Percentiles rank a stretch among this genome's conserved stretches.
Evolutionary conservation across 2,888 invertebrate species (phyloP).

Genomic region (Orthosia cruda): DNA sequence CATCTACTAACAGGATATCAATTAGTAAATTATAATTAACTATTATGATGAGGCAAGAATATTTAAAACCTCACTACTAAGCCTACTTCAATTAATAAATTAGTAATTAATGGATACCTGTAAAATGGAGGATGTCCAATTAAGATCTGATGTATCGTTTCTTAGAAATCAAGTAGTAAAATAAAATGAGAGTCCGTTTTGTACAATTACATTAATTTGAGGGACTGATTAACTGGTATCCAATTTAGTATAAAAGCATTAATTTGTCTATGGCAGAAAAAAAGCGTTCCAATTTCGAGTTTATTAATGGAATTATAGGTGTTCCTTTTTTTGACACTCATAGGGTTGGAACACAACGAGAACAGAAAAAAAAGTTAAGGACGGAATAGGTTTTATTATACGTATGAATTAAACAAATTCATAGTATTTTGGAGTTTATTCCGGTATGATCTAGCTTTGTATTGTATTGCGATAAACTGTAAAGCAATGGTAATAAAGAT

Average conservation of each 20-base stretch:
- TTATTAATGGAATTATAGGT: slow-evolving; percentile 76
- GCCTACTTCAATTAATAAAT: slow-evolving; percentile 45
- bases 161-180: slow-evolving; percentile 40
- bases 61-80: slow-evolving; percentile 20
- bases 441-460: not conserved
- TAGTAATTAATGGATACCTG: slow-evolving; percentile 56
- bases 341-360: slow-evolving; percentile 61
- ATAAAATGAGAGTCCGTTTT: slow-evolving; percentile 35
- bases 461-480: not conserved
- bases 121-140: slow-evolving; percentile 55
- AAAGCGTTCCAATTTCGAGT: slow-evolving; percentile 74
- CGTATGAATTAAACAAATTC: not conserved
- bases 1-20: slow-evolving; percentile 9
- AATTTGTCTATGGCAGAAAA: slow-evolving; percentile 67
- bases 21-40: slow-evolving; percentile 14
- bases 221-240: slow-evolving; percentile 46
- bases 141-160: slow-evolving; percentile 45
- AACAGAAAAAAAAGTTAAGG: not conserved
- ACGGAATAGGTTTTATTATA: not conserved
- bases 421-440: not conserved
- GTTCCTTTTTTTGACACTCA: slow-evolving; percentile 74
- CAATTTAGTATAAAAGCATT: slow-evolving; percentile 63
- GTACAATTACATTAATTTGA: slow-evolving; percentile 53
- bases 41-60: slow-evolving; percentile 4
- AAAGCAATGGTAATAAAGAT: slow-evolving; percentile 13